Conservation (phyloP, 2,797 vertebrate genomes). For the Podarcis lilfordi region DNA sequence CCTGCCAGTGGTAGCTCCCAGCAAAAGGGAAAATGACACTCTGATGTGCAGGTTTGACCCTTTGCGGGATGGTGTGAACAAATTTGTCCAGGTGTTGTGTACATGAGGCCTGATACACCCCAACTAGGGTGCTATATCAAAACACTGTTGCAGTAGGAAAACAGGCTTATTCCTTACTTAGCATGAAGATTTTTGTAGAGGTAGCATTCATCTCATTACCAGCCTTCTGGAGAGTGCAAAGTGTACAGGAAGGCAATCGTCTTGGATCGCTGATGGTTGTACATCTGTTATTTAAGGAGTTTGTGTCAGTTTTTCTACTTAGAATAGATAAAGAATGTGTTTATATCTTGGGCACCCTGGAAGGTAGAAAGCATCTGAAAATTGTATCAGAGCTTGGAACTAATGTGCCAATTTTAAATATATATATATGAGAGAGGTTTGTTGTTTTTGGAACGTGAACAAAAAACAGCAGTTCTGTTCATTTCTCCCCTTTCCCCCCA, state of each 20-base stretch:
- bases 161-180: background rate
- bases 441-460: background rate
- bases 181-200: background rate
- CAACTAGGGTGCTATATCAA: background rate
- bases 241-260: background rate
- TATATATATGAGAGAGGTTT: background rate
- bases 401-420: background rate
- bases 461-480: background rate
- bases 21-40: background rate
- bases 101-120: background rate
- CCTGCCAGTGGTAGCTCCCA: no score
- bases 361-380: background rate
- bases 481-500: background rate
- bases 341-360: background rate
- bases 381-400: slow-evolving; percentile 7
- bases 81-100: background rate
- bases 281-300: background rate
- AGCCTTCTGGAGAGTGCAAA: background rate
- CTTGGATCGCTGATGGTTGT: background rate
- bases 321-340: background rate
- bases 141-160: background rate
- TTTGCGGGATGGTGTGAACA: background rate
- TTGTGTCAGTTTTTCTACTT: background rate
- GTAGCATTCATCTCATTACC: background rate
- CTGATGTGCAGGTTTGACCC: background rate